phyloP scores from a whole-genome alignment of 2,113 vertebrate species.

The Catharus fuscescens region DNA sequence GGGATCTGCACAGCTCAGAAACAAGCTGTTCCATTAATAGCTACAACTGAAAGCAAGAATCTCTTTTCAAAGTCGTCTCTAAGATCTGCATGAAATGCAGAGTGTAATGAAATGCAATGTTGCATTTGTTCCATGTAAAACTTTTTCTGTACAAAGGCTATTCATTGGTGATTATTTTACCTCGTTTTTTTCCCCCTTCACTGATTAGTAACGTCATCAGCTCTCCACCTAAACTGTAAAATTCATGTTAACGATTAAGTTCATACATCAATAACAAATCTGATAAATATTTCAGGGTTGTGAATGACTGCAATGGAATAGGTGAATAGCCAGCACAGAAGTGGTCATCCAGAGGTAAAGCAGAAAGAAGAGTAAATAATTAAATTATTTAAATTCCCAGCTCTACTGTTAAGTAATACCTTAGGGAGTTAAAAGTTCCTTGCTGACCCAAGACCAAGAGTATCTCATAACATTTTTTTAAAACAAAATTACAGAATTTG shows the following conservation, averaged over 20 bases:
- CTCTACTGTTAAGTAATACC: background rate
- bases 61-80: background rate
- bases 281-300: background rate
- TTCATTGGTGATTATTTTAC: background rate
- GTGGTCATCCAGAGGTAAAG: background rate
- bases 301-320: background rate
- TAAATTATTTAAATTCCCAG: fast-evolving
- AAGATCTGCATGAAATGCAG: background rate
- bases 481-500: background rate
- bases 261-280: background rate
- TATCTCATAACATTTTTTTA: background rate
- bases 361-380: background rate
- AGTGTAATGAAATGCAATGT: background rate
- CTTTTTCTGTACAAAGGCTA: background rate
- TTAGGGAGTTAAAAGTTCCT: background rate
- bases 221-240: background rate
- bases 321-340: background rate
- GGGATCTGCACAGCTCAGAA: background rate
- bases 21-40: background rate
- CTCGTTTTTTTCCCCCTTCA: background rate
- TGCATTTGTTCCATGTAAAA: background rate
- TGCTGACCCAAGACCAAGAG: background rate
- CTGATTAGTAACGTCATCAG: background rate
- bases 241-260: background rate
- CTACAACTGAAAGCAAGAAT: background rate